These are phyloP conservation scores for Neodiprion fabricii DNA, from an alignment of 1,140 invertebrate genomes.

Conservation along the genomic window DNA sequence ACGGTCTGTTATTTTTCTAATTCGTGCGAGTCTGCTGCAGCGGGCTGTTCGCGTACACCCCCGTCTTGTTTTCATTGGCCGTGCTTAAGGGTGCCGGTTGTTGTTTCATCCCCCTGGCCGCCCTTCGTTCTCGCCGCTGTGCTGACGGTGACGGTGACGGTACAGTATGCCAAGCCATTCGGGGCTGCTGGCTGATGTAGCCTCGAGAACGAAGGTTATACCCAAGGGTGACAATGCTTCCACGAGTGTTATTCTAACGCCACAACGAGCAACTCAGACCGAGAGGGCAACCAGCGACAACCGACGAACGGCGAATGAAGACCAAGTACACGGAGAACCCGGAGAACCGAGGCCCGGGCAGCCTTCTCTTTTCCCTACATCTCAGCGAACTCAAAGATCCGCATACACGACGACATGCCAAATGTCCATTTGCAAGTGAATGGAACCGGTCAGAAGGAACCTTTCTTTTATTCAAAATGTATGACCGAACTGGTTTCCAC, in stretches of 20 bases:
- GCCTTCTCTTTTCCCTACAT: too few species aligned
- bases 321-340: too few species aligned
- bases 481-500: too few species aligned
- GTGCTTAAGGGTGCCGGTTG: slow-evolving; percentile 54
- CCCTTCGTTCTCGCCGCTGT: slow-evolving; percentile 18
- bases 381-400: too few species aligned
- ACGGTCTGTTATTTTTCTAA: slow-evolving; percentile 58
- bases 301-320: too few species aligned
- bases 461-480: too few species aligned
- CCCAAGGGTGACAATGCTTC: slow-evolving; percentile 28
- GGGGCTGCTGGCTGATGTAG: not conserved
- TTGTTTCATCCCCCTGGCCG: slow-evolving; percentile 52
- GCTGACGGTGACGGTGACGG: too few species aligned
- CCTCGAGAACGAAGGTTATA: slow-evolving; percentile 36
- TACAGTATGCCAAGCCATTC: too few species aligned
- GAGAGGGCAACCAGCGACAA: not conserved
- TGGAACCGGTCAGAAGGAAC: too few species aligned
- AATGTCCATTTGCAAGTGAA: too few species aligned
- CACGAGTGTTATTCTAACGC: slow-evolving; percentile 9
- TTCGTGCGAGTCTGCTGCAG: slow-evolving; percentile 32
- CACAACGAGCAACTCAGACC: not conserved
- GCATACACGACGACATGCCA: too few species aligned
- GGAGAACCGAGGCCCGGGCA: too few species aligned
- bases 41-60: not conserved
- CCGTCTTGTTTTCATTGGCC: slow-evolving; percentile 59